Percentiles rank a stretch among this genome's conserved stretches.
Evolutionary conservation across 2,797 vertebrate genomes (phyloP).

Genomic region (Coregonus sp.): DNA sequence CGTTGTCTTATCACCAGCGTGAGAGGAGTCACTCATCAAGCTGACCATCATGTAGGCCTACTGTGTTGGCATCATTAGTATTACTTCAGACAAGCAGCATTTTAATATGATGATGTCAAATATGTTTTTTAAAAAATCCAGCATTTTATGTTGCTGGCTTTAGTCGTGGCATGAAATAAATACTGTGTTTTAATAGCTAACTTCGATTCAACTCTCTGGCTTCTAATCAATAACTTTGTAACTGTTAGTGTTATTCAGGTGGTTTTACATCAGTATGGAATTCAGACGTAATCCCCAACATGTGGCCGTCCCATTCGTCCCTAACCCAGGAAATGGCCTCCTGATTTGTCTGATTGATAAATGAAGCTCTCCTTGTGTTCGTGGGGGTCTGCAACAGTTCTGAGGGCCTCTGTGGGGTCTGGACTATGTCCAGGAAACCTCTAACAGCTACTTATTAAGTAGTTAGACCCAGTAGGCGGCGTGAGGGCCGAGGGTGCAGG

Average conservation of each 20-base stretch:
- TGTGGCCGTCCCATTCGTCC: conserved; percentile 64
- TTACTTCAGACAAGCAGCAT: too few species aligned
- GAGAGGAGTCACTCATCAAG: background rate
- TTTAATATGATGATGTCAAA: conserved; percentile 19
- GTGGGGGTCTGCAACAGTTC: conserved; percentile 59
- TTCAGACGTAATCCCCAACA: conserved; percentile 72
- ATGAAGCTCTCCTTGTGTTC: conserved; percentile 76
- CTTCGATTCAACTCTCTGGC: conserved; percentile 54
- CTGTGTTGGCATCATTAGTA: background rate
- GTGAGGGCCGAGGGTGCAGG: conserved; percentile 53
- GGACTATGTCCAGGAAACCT: conserved; percentile 96
- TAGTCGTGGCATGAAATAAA: background rate
- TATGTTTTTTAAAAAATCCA: conserved; percentile 31
- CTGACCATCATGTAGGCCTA: conserved; percentile 10
- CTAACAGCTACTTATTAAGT: conserved; percentile 85
- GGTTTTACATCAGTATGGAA: conserved; percentile 42
- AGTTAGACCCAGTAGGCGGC: conserved; percentile 74
- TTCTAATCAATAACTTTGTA: conserved; percentile 58
- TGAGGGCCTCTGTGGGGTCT: conserved; percentile 79
- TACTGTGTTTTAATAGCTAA: conserved; percentile 10
- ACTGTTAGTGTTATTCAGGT: conserved; percentile 62
- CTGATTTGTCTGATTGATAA: conserved; percentile 84
- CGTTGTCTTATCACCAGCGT: background rate
- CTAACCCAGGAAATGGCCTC: conserved; percentile 71
- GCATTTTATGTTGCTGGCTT: conserved; percentile 2